phyloP scores from a whole-genome alignment of 2,888 invertebrate genomes.

The Urechis unicinctus region DNA sequence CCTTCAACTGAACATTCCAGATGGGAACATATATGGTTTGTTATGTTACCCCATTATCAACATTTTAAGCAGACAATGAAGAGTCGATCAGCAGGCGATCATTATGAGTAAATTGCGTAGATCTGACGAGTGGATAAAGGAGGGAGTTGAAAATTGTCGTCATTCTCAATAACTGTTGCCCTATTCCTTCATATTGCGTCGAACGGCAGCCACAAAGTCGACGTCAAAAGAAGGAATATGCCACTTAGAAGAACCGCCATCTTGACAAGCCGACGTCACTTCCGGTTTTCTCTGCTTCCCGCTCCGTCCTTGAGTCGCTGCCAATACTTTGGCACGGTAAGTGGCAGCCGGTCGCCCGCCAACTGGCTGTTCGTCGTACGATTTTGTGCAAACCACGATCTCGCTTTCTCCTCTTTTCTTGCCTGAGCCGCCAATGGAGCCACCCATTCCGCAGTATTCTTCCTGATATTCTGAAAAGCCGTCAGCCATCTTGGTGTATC shows the following conservation, averaged over 20 bases:
- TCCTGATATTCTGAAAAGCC: constrained; percentile 20
- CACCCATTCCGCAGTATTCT: constrained; percentile 15
- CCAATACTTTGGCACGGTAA: neutral
- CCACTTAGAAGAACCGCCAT: no score
- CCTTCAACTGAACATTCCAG: no score
- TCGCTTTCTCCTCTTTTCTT: neutral
- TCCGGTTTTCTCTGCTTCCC: neutral
- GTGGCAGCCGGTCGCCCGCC: constrained; percentile 4
- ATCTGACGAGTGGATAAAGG: no score
- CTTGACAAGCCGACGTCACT: neutral
- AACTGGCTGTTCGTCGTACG: constrained; percentile 17
- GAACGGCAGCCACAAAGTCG: constrained; percentile 13
- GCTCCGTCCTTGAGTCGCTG: neutral
- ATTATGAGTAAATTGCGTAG: no score
- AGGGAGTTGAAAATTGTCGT: no score
- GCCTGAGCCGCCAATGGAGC: neutral
- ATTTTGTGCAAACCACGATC: constrained; percentile 7
- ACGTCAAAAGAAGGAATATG: constrained; percentile 16
- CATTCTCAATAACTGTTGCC: no score
- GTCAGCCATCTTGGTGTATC: no score
- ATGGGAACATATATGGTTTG: no score
- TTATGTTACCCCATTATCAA: no score
- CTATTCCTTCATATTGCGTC: no score
- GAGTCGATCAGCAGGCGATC: no score
- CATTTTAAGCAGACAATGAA: no score